These are phyloP conservation scores for Rhopalosiphum nymphaeae DNA, from an alignment of 2,888 invertebrate species.

Conservation along the genomic window DNA sequence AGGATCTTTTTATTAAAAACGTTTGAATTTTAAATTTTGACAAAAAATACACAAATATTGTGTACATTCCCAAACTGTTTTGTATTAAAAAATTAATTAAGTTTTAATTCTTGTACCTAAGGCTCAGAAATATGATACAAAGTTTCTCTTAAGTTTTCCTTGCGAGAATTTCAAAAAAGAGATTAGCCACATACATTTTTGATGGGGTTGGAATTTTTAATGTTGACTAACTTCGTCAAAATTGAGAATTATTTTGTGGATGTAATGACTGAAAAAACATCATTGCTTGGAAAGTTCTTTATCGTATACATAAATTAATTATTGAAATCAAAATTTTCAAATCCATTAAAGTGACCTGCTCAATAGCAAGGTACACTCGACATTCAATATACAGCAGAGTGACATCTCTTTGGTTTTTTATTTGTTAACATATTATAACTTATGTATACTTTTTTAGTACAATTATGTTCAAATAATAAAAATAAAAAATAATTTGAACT, in stretches of 20 bases:
- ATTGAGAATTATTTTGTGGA: background rate
- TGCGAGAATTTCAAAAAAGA: background rate
- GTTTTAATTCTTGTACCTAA: background rate
- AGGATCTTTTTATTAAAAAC: background rate
- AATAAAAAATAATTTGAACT: no score
- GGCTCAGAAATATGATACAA: background rate
- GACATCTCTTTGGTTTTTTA: background rate
- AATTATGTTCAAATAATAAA: no score
- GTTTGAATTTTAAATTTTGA: background rate
- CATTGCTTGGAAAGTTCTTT: background rate
- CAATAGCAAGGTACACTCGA: no score
- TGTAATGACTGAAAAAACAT: background rate
- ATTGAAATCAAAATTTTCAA: no score
- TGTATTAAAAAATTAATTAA: background rate
- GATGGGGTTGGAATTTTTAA: background rate
- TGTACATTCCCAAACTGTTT: background rate
- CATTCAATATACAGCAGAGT: no score
- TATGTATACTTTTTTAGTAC: no score
- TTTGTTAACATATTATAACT: background rate
- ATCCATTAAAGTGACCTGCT: no score
- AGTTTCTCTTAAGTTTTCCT: background rate
- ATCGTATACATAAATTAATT: background rate
- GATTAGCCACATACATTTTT: background rate
- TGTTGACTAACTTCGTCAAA: background rate
- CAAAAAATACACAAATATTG: background rate